Percentiles rank a stretch among this genome's conserved stretches.
phyloP scores from a whole-genome alignment of 2,797 vertebrate genomes.

The Sarcoramphus papa region DNA sequence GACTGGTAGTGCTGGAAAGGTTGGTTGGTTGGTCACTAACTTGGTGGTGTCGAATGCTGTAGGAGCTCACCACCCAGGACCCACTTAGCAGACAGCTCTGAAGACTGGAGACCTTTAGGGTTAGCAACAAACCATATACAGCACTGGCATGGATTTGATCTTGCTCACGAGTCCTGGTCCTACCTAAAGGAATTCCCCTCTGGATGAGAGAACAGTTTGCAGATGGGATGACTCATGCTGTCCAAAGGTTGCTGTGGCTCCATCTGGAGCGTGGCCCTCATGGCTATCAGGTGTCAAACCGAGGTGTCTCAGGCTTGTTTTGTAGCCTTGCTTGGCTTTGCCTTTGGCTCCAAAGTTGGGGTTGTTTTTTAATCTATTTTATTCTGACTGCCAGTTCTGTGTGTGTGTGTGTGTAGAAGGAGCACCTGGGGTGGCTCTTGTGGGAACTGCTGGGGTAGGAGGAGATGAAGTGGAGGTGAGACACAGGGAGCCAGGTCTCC shows the following conservation, averaged over 20 bases:
- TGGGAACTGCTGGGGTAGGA: neutral
- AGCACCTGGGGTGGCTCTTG: neutral
- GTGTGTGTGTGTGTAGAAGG: neutral
- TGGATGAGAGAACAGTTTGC: neutral
- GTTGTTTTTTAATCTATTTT: neutral
- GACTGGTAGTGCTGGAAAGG: neutral
- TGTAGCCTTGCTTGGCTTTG: neutral
- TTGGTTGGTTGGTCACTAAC: neutral
- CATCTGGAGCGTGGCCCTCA: fast-evolving
- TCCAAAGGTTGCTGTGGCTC: neutral
- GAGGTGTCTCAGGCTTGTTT: neutral
- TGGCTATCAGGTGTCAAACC: neutral
- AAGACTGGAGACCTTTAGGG: neutral
- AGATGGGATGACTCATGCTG: neutral
- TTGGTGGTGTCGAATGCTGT: neutral
- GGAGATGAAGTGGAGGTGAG: neutral
- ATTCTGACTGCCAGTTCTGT: neutral
- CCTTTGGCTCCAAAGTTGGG: neutral
- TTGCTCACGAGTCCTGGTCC: neutral
- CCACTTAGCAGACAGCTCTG: neutral
- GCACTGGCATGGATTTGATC: neutral
- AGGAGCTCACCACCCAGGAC: neutral
- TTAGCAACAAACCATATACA: neutral
- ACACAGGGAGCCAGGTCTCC: neutral
- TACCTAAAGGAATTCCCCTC: neutral